Evolutionary conservation across 2,888 invertebrate genomes (phyloP), one percentile per base, ranked within the genome.

Genomic region (Anthoptus insignis): DNA sequence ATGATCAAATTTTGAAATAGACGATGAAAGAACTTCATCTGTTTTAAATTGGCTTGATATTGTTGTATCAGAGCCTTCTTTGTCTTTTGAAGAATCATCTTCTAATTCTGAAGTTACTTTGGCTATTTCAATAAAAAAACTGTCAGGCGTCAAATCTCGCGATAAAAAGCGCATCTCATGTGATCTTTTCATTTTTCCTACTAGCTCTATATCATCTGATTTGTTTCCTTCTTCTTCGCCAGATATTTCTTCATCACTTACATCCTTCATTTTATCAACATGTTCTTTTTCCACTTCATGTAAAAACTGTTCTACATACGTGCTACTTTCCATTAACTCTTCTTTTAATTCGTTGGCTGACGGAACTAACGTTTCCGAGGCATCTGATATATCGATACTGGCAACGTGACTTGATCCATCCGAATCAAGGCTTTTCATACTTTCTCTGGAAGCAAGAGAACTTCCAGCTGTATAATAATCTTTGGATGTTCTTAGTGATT

Each of bases 281-380:
- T 72, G 72, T 24, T 79, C 84, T 75, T 88, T 92, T 73, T 87
- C 91, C 22, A 76, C 66, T 87, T 94, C 83, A 80, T 87, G 87
- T 73, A 94, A 70, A 70, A 93, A 93, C 70, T 93, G 93, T 79
- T 94, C 94, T 13, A 94, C 94, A 52, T 95, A 94, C 29, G 94
- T 94, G 69, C 94, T 94, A 67, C 94, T 94, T 71, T 95, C 95
- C 76, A 96, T 94, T 68, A 97, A 94, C 75, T 97, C 96, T 75
- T 96, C 96, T 80, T 96, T 96, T 54, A 96, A 87, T 83, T 98
- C 98, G 80, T 97, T 96, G 8, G 97, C 96, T 2, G 99, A 98
- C 13, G 98, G 98, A 9, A 99, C 97, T 8, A 99, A 88, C 1
- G 99, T 99, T 90, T 99, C 99, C 0, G 98, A 98, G 24, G 97